Conservation (phyloP, 2,797 vertebrate species). For the Somateria mollissima region DNA sequence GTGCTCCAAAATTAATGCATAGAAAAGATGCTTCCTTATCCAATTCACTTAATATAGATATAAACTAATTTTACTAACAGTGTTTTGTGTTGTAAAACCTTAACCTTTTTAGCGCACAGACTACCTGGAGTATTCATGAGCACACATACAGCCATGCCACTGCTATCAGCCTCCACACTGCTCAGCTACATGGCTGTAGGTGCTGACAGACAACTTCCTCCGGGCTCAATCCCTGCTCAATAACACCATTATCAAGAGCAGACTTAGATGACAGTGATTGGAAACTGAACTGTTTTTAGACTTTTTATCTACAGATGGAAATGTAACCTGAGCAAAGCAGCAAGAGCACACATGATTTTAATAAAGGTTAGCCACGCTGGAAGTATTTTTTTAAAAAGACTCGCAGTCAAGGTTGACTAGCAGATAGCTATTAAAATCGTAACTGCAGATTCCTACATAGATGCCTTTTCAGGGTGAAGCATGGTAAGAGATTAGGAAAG, state of each 20-base stretch:
- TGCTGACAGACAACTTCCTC: conserved; percentile 53
- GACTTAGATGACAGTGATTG: conserved; percentile 38
- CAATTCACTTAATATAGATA: not conserved
- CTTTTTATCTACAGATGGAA: conserved; percentile 17
- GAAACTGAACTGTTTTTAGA: conserved; percentile 2
- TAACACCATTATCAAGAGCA: conserved; percentile 51
- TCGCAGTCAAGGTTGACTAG: conserved; percentile 8
- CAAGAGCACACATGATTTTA: not conserved
- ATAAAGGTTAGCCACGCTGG: not conserved
- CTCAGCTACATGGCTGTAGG: not conserved
- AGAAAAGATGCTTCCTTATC: not conserved
- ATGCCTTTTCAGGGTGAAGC: not conserved
- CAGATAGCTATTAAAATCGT: not conserved
- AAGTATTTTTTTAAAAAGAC: not conserved
- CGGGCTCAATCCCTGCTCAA: not conserved
- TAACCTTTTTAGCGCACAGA: not conserved
- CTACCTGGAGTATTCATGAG: not conserved
- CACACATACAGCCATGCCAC: not conserved
- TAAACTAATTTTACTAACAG: not conserved
- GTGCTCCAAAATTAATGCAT: not conserved
- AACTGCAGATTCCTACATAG: not conserved
- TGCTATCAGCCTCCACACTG: not conserved
- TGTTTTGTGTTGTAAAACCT: accelerated
- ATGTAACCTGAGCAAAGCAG: conserved; percentile 14
- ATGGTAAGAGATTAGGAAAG: conserved; percentile 10